phyloP scores from a whole-genome alignment of 2,113 vertebrate species.

The Pampusana beccarii region DNA sequence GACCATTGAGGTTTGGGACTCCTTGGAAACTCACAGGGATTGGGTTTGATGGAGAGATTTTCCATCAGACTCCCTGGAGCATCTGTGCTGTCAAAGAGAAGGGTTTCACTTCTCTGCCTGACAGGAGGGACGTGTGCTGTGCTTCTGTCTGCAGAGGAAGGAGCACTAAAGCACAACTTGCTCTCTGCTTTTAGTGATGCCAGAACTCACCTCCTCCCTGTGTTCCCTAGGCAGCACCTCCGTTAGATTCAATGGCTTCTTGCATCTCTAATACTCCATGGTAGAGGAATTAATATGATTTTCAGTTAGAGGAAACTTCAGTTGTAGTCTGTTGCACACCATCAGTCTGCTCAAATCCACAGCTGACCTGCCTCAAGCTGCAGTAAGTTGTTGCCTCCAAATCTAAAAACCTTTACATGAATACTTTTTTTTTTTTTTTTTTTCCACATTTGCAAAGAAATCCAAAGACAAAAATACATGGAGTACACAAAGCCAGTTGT shows the following conservation, averaged over 20 bases:
- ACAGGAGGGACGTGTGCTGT: background rate
- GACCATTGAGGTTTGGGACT: background rate
- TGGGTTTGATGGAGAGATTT: conserved; percentile 15
- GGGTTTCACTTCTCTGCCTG: background rate
- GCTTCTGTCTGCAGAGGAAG: background rate
- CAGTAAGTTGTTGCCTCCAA: background rate
- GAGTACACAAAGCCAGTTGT: background rate
- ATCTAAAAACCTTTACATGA: background rate
- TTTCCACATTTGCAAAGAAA: background rate
- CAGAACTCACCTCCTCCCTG: background rate
- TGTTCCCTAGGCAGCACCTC: background rate
- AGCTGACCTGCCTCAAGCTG: background rate
- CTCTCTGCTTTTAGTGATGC: background rate
- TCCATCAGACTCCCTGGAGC: background rate
- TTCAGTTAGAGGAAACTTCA: background rate
- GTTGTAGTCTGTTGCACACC: background rate
- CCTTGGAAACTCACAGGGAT: background rate
- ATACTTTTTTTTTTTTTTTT: background rate
- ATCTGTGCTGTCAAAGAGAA: background rate
- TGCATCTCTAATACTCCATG: background rate
- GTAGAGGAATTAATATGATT: background rate
- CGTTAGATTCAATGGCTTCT: background rate
- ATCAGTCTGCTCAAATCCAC: background rate
- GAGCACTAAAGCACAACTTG: background rate
- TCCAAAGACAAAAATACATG: background rate